Percentiles rank a stretch among this genome's conserved stretches.
Evolutionary conservation across 35 echinoderm and acorn worm genomes (phyloP).

Genomic region (Lytechinus pictus): DNA sequence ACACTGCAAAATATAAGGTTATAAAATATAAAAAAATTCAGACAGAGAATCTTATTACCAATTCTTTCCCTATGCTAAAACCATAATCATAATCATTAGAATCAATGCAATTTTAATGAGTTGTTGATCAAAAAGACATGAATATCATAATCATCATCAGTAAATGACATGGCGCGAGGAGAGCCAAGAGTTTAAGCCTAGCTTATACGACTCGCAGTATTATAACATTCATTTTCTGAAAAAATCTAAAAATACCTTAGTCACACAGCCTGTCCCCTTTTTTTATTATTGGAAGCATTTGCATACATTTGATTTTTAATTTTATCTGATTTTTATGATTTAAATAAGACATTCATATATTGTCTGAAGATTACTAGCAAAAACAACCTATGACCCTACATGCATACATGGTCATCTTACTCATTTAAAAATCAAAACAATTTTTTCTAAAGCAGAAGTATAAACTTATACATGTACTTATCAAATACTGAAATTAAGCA

Average conservation of each 20-base stretch:
- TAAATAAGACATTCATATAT: no score
- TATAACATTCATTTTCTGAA: no score
- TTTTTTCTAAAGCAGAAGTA: background rate
- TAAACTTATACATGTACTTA: background rate
- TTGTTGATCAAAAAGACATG: background rate
- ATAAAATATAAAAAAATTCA: background rate
- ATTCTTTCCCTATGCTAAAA: background rate
- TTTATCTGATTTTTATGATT: no score
- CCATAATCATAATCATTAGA: background rate
- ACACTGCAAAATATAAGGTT: background rate
- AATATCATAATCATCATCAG: no score
- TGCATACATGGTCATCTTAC: background rate
- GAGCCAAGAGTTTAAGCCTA: no score
- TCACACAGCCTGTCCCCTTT: no score
- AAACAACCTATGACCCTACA: background rate
- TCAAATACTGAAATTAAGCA: background rate
- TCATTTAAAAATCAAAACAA: background rate
- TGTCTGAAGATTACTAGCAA: no score
- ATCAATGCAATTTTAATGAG: background rate
- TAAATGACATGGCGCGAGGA: no score
- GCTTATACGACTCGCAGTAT: no score
- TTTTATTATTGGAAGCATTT: no score
- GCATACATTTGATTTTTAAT: no score
- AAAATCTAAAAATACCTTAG: no score
- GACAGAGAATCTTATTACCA: background rate